A percentile compares a stretch with the other conserved stretches of the same genome.
Evolutionary conservation across 2,888 invertebrate species (phyloP).

Genomic region (Glyphotaelius pellucidus): DNA sequence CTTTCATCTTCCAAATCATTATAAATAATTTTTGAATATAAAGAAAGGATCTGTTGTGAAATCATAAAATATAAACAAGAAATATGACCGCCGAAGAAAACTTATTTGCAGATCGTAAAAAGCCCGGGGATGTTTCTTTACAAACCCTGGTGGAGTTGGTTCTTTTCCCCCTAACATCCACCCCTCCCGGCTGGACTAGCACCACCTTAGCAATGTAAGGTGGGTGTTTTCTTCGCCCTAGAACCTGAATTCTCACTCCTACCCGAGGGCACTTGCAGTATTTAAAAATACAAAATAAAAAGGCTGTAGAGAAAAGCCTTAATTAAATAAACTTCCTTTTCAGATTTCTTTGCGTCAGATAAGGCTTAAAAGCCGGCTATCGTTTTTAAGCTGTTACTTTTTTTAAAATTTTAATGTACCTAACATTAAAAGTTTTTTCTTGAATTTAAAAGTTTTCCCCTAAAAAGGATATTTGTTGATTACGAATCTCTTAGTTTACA

Average conservation of each 20-base stretch:
- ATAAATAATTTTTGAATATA: background rate
- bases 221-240: slow-evolving; percentile 36
- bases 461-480: background rate
- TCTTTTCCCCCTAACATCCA: slow-evolving; percentile 33
- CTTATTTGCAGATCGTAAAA: slow-evolving; percentile 26
- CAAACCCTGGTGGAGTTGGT: slow-evolving; percentile 25
- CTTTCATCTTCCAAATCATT: background rate
- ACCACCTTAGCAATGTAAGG: slow-evolving; percentile 31
- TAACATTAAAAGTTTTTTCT: background rate
- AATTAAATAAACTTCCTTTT: slow-evolving; percentile 29
- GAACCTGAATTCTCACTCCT: slow-evolving; percentile 22
- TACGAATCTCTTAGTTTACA: background rate
- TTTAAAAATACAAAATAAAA: slow-evolving; percentile 39
- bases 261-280: slow-evolving; percentile 36
- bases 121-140: slow-evolving; percentile 24
- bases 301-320: slow-evolving; percentile 6
- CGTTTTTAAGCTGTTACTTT: background rate
- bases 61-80: background rate
- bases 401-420: background rate
- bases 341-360: background rate
- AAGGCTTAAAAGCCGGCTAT: background rate
- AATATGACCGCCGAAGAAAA: slow-evolving; percentile 4
- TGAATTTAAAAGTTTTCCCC: background rate
- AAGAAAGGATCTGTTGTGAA: background rate
- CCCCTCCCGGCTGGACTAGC: slow-evolving; percentile 19